Base-by-base conservation (phyloP, 1,140 invertebrate genomes). In the Tetramorium parvispinum region DNA sequence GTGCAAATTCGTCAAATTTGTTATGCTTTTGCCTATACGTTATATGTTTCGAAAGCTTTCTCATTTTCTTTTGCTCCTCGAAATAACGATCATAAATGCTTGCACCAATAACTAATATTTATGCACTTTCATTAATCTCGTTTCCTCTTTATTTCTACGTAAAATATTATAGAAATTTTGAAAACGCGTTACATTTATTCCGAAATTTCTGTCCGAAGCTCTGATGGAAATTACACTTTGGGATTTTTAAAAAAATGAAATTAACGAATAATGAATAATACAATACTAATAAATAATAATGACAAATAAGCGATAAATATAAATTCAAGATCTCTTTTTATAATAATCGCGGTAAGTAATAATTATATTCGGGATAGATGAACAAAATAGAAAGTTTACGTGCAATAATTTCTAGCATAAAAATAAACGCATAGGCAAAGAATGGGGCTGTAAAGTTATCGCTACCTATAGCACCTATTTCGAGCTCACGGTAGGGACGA, bases 391-490 rank as follows among this genome's bases (percentile, higher is more conserved):
- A 4, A 5, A 7, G 43, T 79, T 37, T 81, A 3, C n/a, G n/a
- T 10, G 32, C 32, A 43, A 43, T 49, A 49, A 53, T 49, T 70
- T 57, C 7, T 59, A 73, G 11, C 51, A 21, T 71, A 83, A 83
- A 73, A 46, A 16, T 21, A 73, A 75, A 75, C 21, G 43, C n/a
- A 21, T n/a, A 59, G 40, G 10, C 8, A 77, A 13, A 53, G 37
- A 8, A 27, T 27, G 10, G 1, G n/a, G 32, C 3, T 16, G 7
- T 53, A n/a, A 7, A 46, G 7, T 32, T 81, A 27, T 27, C 40
- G 24, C 3, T 89, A 77, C 21, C 43, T 92, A 92, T 87, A 71
- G 11, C 55, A 59, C 3, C 40, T 83, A 79, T 79, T 79, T 79
- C 76, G 76, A 73, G 79, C 68, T 11, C 53, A 71, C 66, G 53